Conservation (phyloP, 2,888 invertebrate genomes). For the Hipparchia sbordonii region DNA sequence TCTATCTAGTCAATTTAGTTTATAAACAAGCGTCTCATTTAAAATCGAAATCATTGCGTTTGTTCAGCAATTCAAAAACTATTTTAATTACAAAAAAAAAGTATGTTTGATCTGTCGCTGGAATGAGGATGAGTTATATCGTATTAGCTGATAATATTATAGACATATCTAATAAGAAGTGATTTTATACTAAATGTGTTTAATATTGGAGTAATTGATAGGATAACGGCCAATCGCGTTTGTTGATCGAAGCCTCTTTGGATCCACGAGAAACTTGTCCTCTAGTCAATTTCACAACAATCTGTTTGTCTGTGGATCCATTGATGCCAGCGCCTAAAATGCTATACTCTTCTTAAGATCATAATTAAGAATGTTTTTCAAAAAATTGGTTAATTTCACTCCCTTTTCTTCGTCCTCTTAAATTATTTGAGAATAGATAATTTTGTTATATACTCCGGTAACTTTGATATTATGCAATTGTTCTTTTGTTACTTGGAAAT, state of each 20-base stretch:
- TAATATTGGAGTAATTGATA: conserved; percentile 32
- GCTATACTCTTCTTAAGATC: background rate
- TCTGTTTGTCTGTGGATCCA: conserved; percentile 30
- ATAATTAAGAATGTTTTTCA: background rate
- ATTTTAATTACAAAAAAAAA: too few relatives aligned
- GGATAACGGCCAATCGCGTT: conserved; percentile 23
- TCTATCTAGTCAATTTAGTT: too few relatives aligned
- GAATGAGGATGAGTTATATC: conserved; percentile 32
- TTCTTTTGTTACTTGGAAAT: background rate
- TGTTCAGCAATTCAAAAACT: too few relatives aligned
- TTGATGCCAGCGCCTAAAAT: conserved; percentile 17
- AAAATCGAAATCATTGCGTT: too few relatives aligned
- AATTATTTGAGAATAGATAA: background rate
- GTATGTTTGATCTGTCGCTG: conserved; percentile 29
- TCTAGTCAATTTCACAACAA: conserved; percentile 35
- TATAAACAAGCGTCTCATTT: too few relatives aligned
- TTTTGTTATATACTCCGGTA: background rate
- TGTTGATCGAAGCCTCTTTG: conserved; percentile 27
- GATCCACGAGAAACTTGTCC: conserved; percentile 32
- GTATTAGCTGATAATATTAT: conserved; percentile 60
- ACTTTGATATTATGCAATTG: background rate
- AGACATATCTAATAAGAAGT: conserved; percentile 73
- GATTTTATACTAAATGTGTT: conserved; percentile 60
- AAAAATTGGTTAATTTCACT: background rate
- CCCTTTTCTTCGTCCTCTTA: background rate